A percentile compares a stretch with the other conserved stretches of the same genome.
Evolutionary conservation across 2,797 vertebrate genomes (phyloP).

Genomic region (Gorsachius magnificus): DNA sequence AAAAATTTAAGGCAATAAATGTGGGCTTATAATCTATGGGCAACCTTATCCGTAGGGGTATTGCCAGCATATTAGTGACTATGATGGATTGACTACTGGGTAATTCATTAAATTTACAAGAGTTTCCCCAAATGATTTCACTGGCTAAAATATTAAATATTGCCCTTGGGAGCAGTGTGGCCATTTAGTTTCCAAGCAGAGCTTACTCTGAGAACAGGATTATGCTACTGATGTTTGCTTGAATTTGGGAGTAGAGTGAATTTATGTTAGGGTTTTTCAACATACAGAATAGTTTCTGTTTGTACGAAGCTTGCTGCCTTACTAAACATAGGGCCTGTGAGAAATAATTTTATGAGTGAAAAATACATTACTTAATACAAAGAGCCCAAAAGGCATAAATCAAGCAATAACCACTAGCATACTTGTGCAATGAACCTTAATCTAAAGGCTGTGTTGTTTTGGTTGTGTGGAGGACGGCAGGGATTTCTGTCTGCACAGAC

Average conservation of each 20-base stretch:
- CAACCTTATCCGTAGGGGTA: conserved; percentile 36
- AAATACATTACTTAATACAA: neutral
- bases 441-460: neutral
- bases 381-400: neutral
- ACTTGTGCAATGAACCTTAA: neutral
- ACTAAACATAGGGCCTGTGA: neutral
- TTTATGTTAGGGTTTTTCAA: neutral
- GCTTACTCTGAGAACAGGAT: conserved; percentile 6
- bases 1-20: conserved; percentile 54
- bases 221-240: conserved; percentile 1
- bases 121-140: conserved; percentile 5
- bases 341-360: neutral
- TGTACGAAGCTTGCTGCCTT: neutral
- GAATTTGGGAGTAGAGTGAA: neutral
- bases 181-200: conserved; percentile 47
- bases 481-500: neutral
- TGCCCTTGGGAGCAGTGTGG: conserved; percentile 45
- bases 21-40: conserved; percentile 32
- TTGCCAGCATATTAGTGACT: conserved; percentile 37
- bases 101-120: conserved; percentile 57
- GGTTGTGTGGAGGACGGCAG: neutral
- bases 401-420: neutral
- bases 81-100: conserved; percentile 33
- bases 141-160: conserved; percentile 49
- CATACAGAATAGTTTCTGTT: neutral